Percentiles rank a stretch among this genome's conserved stretches.
Evolutionary conservation across 2,113 vertebrate genomes (phyloP).

Genomic region (Bos indicus): DNA sequence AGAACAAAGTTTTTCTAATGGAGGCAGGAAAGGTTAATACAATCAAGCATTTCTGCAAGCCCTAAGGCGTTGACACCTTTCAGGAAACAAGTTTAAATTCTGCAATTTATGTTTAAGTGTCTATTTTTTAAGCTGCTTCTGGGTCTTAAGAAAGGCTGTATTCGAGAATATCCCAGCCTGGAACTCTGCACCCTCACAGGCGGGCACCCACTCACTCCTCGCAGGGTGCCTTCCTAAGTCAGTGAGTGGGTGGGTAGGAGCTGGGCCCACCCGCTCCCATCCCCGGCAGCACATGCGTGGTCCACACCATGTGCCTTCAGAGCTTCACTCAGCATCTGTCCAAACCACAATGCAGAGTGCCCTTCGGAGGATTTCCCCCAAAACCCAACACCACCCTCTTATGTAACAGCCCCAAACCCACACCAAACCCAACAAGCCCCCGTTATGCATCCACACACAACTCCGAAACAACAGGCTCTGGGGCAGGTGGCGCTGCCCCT

Average conservation of each 20-base stretch:
- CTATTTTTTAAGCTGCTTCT: not conserved
- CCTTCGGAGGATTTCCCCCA: not conserved
- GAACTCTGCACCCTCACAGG: not conserved
- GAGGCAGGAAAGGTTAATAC: constrained; percentile 44
- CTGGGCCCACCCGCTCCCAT: not conserved
- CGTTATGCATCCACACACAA: not conserved
- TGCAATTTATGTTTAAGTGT: not conserved
- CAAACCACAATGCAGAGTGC: not conserved
- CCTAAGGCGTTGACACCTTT: not conserved
- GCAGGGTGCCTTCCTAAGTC: not conserved
- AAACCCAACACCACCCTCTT: not conserved
- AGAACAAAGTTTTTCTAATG: not conserved
- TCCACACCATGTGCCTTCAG: not conserved
- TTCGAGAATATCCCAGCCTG: not conserved
- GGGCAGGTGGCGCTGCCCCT: not conserved
- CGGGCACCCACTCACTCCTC: too few relatives aligned
- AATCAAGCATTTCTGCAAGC: constrained; percentile 66
- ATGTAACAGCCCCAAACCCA: not conserved
- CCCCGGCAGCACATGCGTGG: not conserved
- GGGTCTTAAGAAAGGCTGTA: not conserved
- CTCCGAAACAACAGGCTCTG: not conserved
- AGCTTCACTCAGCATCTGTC: not conserved
- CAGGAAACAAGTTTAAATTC: not conserved
- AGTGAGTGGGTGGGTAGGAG: not conserved
- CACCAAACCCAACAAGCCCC: not conserved